These are phyloP conservation scores for Boloria euphrosyne DNA, from an alignment of 2,888 invertebrate genomes.

Conservation along the genomic window DNA sequence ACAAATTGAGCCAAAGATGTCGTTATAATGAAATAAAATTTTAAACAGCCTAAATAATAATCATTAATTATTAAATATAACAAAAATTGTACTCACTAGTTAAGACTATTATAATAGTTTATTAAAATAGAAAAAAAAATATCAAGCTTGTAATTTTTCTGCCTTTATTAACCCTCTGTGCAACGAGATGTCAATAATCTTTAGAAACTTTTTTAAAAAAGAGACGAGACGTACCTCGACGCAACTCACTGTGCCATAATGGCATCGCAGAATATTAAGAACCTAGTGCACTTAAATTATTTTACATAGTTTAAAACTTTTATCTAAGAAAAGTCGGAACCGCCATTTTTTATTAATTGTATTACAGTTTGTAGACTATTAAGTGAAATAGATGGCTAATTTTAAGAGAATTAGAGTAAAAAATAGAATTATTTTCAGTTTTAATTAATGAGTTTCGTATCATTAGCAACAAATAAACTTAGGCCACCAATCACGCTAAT, in stretches of 20 bases:
- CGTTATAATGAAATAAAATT: too few species aligned
- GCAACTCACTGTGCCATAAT: slow-evolving; percentile 21
- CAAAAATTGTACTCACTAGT: too few species aligned
- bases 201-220: slow-evolving; percentile 23
- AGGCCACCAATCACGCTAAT: slow-evolving; percentile 34
- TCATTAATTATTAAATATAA: too few species aligned
- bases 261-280: slow-evolving; percentile 20
- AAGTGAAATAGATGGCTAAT: slow-evolving; percentile 5
- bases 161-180: slow-evolving; percentile 8
- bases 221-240: slow-evolving; percentile 15
- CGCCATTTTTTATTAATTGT: slow-evolving; percentile 5
- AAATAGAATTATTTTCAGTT: slow-evolving; percentile 11
- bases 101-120: background rate
- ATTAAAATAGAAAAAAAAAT: too few species aligned
- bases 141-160: slow-evolving; percentile 1
- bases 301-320: slow-evolving; percentile 20
- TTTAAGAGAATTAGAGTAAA: slow-evolving; percentile 3
- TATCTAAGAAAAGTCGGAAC: slow-evolving; percentile 1
- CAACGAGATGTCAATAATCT: slow-evolving; percentile 27
- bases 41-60: too few species aligned
- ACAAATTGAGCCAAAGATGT: too few species aligned
- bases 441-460: slow-evolving; percentile 27
- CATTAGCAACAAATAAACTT: slow-evolving; percentile 33
- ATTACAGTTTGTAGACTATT: slow-evolving; percentile 11
- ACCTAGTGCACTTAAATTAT: slow-evolving; percentile 21